Conservation (phyloP, 2,888 invertebrate species). For the Diarsia brunnea region DNA sequence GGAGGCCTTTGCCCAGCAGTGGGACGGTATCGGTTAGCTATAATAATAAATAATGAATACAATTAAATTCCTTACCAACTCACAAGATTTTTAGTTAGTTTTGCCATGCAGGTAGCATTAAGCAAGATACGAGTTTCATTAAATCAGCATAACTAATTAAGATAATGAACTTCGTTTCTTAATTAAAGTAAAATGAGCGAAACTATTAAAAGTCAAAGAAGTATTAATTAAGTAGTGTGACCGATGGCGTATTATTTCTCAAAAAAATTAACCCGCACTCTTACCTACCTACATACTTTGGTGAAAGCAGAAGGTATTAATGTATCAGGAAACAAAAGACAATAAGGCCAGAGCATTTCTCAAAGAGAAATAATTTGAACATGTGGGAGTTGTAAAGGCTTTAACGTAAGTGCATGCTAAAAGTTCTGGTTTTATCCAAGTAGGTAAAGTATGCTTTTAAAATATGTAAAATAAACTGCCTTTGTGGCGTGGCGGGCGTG, state of each 20-base stretch:
- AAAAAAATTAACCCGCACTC: slow-evolving; percentile 1
- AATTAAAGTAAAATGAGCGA: background rate
- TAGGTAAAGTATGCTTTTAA: slow-evolving; percentile 22
- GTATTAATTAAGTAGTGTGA: background rate
- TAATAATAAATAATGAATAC: too few relatives aligned
- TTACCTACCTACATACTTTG: background rate
- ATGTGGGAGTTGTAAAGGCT: background rate
- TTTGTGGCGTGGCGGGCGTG: slow-evolving; percentile 58
- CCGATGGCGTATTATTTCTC: background rate
- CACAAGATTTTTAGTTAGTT: background rate
- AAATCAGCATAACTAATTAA: background rate
- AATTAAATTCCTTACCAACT: background rate
- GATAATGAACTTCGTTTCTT: background rate
- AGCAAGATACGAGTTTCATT: background rate
- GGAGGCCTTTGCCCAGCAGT: too few relatives aligned
- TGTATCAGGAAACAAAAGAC: background rate
- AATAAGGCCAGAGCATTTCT: background rate
- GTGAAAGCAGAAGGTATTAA: background rate
- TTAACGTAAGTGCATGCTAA: slow-evolving; percentile 14
- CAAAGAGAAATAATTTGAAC: background rate
- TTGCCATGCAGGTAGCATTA: slow-evolving; percentile 5
- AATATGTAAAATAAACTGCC: slow-evolving; percentile 57
- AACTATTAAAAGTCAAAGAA: background rate
- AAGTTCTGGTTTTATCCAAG: slow-evolving; percentile 42
- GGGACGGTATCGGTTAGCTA: too few relatives aligned